Conservation (phyloP, 2,888 invertebrate species). For the Spodoptera littoralis region DNA sequence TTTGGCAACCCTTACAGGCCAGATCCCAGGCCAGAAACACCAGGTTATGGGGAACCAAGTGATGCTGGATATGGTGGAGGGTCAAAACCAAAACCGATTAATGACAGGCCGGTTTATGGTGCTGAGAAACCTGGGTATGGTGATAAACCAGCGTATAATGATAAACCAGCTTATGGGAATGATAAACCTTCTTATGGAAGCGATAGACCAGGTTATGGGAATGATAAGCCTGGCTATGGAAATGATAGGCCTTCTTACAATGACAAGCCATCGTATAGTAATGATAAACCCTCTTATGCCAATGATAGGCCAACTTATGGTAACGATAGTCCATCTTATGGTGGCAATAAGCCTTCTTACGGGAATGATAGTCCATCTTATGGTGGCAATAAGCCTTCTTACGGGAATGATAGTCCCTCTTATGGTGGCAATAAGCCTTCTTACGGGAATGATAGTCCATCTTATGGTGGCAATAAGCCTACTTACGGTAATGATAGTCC, state of each 20-base stretch:
- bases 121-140: slow-evolving; percentile 32
- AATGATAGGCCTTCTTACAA: background rate
- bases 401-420: background rate
- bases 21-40: slow-evolving; percentile 41
- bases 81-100: slow-evolving; percentile 39
- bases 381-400: background rate
- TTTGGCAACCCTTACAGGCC: slow-evolving; percentile 35
- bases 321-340: slow-evolving; percentile 33
- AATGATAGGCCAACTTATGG: slow-evolving; percentile 23
- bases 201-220: slow-evolving; percentile 30
- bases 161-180: slow-evolving; percentile 25
- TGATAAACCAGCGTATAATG: slow-evolving; percentile 29
- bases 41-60: slow-evolving; percentile 35
- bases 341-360: slow-evolving; percentile 13
- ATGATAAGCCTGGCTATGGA: slow-evolving; percentile 32
- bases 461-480: slow-evolving; percentile 18
- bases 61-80: slow-evolving; percentile 35
- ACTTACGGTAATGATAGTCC: slow-evolving; percentile 28
- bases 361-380: slow-evolving; percentile 1
- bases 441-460: slow-evolving; percentile 22
- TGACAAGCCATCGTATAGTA: slow-evolving; percentile 3
- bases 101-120: slow-evolving; percentile 38
- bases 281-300: slow-evolving; percentile 43
- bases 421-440: slow-evolving; percentile 33
- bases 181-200: slow-evolving; percentile 32